Percentiles rank a stretch among this genome's conserved stretches.
Conservation (phyloP, 2,113 vertebrate species). For the Aspiorhynchus laticeps region DNA sequence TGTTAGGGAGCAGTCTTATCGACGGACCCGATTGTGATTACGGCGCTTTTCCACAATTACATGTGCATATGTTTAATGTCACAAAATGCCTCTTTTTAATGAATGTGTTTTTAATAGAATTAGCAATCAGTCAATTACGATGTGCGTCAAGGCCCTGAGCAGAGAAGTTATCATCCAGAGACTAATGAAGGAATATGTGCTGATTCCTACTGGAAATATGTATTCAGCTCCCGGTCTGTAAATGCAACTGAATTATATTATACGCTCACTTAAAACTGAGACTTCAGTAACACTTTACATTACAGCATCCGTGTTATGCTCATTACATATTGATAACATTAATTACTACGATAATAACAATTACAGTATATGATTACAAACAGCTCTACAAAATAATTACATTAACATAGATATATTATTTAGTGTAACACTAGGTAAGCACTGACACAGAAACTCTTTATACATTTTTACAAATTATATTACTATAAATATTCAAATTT, state of each 20-base stretch:
- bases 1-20: conserved; percentile 93
- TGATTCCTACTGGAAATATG: conserved; percentile 33
- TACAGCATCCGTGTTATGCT: background rate
- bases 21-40: conserved; percentile 83
- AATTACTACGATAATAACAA: background rate
- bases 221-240: conserved; percentile 5
- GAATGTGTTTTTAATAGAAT: conserved; percentile 68
- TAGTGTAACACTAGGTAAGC: background rate
- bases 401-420: background rate
- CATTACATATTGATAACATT: background rate
- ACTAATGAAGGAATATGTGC: conserved; percentile 38
- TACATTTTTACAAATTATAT: no score
- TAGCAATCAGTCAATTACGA: conserved; percentile 64
- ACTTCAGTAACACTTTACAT: background rate
- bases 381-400: background rate
- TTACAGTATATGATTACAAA: background rate
- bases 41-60: conserved; percentile 80
- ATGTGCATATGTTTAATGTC: conserved; percentile 69
- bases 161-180: conserved; percentile 36
- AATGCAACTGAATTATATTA: conserved; percentile 10
- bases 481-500: no score
- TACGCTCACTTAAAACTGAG: background rate
- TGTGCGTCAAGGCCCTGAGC: conserved; percentile 41
- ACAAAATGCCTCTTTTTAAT: conserved; percentile 64
- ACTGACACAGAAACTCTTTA: background rate